Conservation (phyloP, 2,113 vertebrate genomes). For the Halichoeres trimaculatus region DNA sequence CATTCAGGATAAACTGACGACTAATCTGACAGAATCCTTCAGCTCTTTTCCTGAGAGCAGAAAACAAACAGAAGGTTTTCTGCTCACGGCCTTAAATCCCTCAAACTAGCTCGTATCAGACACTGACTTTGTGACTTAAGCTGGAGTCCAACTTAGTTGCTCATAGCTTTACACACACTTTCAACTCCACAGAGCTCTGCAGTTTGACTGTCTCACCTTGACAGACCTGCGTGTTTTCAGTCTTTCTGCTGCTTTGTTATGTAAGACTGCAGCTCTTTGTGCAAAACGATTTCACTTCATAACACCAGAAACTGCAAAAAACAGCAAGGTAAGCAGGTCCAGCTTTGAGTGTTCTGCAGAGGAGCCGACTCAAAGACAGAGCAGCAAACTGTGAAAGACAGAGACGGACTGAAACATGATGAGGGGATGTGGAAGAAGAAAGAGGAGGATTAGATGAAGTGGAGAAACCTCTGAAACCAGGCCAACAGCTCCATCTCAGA, state of each 20-base stretch:
- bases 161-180: background rate
- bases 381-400: background rate
- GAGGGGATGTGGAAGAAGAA: background rate
- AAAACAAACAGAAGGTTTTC: too few relatives aligned
- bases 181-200: background rate
- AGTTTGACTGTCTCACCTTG: conserved; percentile 17
- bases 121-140: background rate
- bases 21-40: too few relatives aligned
- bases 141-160: background rate
- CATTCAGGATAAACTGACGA: too few relatives aligned
- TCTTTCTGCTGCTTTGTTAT: background rate
- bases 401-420: conserved; percentile 6
- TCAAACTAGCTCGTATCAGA: background rate
- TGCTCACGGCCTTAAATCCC: background rate
- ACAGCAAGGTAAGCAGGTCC: conserved; percentile 31
- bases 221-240: background rate
- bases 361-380: conserved; percentile 2
- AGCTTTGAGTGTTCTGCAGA: conserved; percentile 11
- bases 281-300: conserved; percentile 20
- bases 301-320: conserved; percentile 10
- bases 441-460: conserved; percentile 14
- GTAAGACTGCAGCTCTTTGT: conserved; percentile 6
- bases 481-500: conserved; percentile 17
- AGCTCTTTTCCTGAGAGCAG: too few relatives aligned
- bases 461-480: conserved; percentile 39